Evolutionary conservation across 1,140 invertebrate genomes (phyloP), one percentile per base, ranked within the genome.

Genomic region (Drosophila punjabiensis): DNA sequence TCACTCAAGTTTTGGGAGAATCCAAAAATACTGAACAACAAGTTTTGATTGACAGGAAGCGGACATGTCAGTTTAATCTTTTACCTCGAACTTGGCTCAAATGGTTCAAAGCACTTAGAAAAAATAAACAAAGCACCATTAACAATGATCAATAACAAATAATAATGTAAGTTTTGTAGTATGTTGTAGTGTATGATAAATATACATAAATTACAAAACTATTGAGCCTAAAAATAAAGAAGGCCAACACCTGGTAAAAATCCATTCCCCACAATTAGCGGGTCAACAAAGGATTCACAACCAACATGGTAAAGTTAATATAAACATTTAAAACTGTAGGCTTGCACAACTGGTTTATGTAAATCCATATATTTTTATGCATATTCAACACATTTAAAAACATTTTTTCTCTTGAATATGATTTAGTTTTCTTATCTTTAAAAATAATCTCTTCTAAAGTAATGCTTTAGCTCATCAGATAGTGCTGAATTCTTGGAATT

Each of bases 21-120:
- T 37, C 70, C 70, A 6, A 50, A 69, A 11, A 41, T 43, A 73
- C 58, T 71, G 35, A 60, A 73, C 70, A 71, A 71, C 37, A 37
- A 61, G 45, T 24, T 52, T 30, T 41, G 24, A 59, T 37, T 50
- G 37, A 50, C 30, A 24, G 56, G 45, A 73, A 52, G 35, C 53
- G 16, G 30, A 35, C 33, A 50, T 66, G 45, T 60, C 70, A 39
- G 35, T 20, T 47, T 33, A 35, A 30, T 30, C 16, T 60, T 30
- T 70, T 50, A 30, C 68, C 70, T 73, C 52, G 47, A 74, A 43
- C 70, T 62, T 61, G 53, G 68, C 20, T 52, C 41, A 35, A 53
- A 14, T 45, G 41, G 4, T 7, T 18, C 48, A 37, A 33, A 35
- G 41, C 30, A 53, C 16, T 37, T 55, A 18, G 1, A 32, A 50